A percentile compares a stretch with the other conserved stretches of the same genome.
These are phyloP conservation scores for Drosophila setosimentum DNA, from an alignment of 2,888 invertebrate species.

Conservation along the genomic window DNA sequence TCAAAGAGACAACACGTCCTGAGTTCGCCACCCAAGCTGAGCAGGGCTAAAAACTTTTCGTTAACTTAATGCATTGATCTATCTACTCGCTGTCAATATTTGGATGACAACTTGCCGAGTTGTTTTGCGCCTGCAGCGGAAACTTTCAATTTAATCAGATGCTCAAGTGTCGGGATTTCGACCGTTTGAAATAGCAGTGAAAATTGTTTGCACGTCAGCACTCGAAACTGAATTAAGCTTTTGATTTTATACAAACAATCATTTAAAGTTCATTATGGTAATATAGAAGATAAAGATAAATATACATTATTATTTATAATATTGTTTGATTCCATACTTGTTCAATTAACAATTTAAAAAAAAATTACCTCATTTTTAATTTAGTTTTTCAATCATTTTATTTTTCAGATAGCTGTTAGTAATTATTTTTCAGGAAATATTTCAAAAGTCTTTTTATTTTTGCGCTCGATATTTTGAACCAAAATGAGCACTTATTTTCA, in stretches of 20 bases:
- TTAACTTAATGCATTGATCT: slow-evolving; percentile 74
- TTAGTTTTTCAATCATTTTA: not conserved
- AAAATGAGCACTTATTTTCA: not conserved
- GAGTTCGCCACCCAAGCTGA: slow-evolving; percentile 28
- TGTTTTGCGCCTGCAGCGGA: slow-evolving; percentile 30
- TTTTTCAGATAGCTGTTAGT: no score
- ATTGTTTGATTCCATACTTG: not conserved
- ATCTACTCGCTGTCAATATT: slow-evolving; percentile 71
- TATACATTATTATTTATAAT: not conserved
- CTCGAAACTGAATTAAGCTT: slow-evolving; percentile 23
- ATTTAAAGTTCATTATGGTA: not conserved
- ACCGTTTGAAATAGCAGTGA: slow-evolving; percentile 27
- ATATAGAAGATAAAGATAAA: not conserved
- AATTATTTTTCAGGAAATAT: not conserved
- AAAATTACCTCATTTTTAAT: no score
- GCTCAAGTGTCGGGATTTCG: slow-evolving; percentile 45
- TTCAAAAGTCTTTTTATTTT: no score
- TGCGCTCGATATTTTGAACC: no score
- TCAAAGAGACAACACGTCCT: slow-evolving; percentile 49
- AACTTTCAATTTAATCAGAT: slow-evolving; percentile 76
- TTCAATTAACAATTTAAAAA: not conserved
- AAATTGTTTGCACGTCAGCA: slow-evolving; percentile 40
- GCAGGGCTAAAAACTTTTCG: slow-evolving; percentile 54
- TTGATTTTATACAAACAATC: slow-evolving; percentile 9
- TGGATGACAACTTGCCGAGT: slow-evolving; percentile 66